Evolutionary conservation across 2,797 vertebrate genomes (phyloP).

Genomic region (Notoglanidium macrostoma): DNA sequence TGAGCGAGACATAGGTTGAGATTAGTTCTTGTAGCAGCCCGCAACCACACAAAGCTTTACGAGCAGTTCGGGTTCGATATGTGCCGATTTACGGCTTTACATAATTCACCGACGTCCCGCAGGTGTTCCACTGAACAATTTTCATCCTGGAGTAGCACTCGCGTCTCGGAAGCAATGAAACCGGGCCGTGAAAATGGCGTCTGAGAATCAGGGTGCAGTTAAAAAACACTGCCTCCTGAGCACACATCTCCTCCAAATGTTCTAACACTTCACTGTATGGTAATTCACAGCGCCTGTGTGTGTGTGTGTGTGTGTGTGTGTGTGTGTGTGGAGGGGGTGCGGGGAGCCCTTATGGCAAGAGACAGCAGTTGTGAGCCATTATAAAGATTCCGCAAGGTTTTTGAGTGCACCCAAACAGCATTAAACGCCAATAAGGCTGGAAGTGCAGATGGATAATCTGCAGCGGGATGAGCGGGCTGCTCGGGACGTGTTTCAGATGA

Average conservation of each 20-base stretch:
- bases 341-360: background rate
- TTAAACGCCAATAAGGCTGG: conserved; percentile 7
- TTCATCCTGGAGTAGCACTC: background rate
- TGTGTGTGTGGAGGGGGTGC: background rate
- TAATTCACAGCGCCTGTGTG: conserved; percentile 32
- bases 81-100: background rate
- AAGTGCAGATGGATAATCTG: conserved; percentile 14
- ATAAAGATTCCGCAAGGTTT: conserved; percentile 22
- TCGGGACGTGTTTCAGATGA: conserved; percentile 9
- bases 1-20: background rate
- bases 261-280: conserved; percentile 9
- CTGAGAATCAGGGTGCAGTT: conserved; percentile 15
- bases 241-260: background rate
- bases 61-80: background rate
- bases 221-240: background rate
- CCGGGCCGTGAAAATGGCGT: background rate
- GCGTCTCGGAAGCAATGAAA: background rate
- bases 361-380: conserved; percentile 26
- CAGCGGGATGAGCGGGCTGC: conserved; percentile 10
- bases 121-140: conserved; percentile 8
- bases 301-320: background rate
- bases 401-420: background rate
- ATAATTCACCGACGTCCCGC: background rate
- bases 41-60: background rate
- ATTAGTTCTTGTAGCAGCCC: background rate